Evolutionary conservation across 2,797 vertebrate genomes (phyloP), one percentile per base, ranked within the genome.

Genomic region (Enteromius argenteus): DNA sequence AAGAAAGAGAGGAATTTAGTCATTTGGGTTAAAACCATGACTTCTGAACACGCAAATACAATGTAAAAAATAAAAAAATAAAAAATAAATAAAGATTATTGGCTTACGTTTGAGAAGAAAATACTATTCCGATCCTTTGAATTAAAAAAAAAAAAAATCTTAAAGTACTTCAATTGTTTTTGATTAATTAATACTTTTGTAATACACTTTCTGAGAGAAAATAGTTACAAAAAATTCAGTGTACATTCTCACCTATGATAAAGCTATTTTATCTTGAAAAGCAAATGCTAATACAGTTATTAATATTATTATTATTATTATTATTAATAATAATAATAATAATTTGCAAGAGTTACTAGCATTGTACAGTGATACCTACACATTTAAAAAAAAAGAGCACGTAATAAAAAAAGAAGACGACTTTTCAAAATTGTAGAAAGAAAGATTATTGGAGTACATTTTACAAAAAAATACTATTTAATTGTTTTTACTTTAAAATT

Each of bases 281-380:
- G 9, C 81, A 84, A 82, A 37, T 67, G 23, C 1, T 60, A 21
- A 21, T 35, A 37, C 1, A 13, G 4, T 23, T 13, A 27, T 27
- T 27, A 10, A 35, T 19, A 56, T 10, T 1, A 58, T n/a, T n/a
- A 58, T 10, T 67, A 11, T 5, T 58, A 10, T 3, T 8, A n/a
- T n/a, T 56, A 44, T 9, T 27, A 58, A 4, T 56, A 58, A 11
- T 58, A 13, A 23, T 11, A 13, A 4, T 58, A 13, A 13, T 53
- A 19, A 51, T 51, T 51, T 19, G 64, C 17, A 21, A 21, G 64
- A 9, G 74, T 76, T 84, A 71, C 76, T 86, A 79, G 83, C 44
- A 80, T 80, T 85, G 81, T 86, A 80, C 82, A 75, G 37, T 68
- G 64, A 67, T 21, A 37, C 21, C 19, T n/a, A 68, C 2, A n/a